These are phyloP conservation scores for Ricordea florida DNA, from an alignment of 92 coral and sea anemone species.

Conservation along the genomic window DNA sequence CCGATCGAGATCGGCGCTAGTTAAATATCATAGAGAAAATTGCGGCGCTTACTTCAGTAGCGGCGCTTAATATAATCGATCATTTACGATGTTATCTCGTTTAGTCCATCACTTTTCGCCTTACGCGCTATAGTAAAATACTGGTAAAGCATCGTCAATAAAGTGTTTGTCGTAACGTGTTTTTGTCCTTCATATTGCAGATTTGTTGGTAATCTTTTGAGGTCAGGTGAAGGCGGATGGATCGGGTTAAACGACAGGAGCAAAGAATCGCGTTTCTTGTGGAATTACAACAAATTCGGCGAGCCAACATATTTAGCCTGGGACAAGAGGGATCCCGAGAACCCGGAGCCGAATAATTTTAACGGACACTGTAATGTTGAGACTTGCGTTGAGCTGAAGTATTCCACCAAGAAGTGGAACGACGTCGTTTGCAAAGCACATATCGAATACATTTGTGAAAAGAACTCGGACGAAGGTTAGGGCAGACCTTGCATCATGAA, in stretches of 20 bases:
- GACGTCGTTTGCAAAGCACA: slow-evolving; percentile 93
- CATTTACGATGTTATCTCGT: too few relatives aligned
- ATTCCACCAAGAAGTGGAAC: slow-evolving; percentile 82
- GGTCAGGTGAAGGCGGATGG: slow-evolving; percentile 93
- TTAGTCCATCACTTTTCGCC: too few relatives aligned
- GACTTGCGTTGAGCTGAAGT: slow-evolving; percentile 90
- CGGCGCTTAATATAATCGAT: too few relatives aligned
- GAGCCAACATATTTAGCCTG: slow-evolving; percentile 68
- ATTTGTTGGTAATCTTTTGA: slow-evolving; percentile 76
- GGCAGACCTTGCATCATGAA: not conserved
- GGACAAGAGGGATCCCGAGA: slow-evolving; percentile 71
- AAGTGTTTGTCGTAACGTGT: not conserved
- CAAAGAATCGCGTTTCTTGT: slow-evolving; percentile 71
- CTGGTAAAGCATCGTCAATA: too few relatives aligned
- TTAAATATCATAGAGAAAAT: too few relatives aligned
- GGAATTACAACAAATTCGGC: slow-evolving; percentile 81
- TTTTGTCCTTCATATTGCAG: slow-evolving; percentile 9
- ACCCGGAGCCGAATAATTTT: slow-evolving; percentile 78
- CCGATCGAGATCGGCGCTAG: too few relatives aligned
- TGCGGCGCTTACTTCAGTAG: too few relatives aligned
- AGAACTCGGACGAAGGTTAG: slow-evolving; percentile 41
- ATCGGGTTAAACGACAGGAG: slow-evolving; percentile 91
- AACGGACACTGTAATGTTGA: slow-evolving; percentile 88
- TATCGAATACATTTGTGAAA: slow-evolving; percentile 75
- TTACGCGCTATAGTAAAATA: too few relatives aligned